Conservation (phyloP, 2,888 invertebrate species). For the Blastobasis lacticolella region DNA sequence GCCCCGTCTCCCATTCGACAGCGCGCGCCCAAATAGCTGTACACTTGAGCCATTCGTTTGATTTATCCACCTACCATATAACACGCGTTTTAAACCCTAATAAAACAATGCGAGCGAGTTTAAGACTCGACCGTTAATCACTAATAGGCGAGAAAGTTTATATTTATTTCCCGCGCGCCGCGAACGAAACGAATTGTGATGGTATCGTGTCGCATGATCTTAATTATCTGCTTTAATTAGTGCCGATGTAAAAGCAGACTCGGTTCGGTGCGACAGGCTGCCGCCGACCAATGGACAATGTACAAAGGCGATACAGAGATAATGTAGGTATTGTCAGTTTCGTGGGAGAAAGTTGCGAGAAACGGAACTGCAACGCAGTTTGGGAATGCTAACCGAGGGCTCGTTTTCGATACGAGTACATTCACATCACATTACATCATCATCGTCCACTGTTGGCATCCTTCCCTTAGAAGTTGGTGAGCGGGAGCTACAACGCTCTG, state of each 20-base stretch:
- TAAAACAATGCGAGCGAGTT: background rate
- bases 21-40: constrained; percentile 23
- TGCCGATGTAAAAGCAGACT: background rate
- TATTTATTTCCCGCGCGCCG: constrained; percentile 8
- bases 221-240: constrained; percentile 19
- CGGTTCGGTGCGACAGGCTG: background rate
- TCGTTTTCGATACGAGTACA: too few species aligned
- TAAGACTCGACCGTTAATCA: background rate
- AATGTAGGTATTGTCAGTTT: constrained; percentile 2
- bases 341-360: too few species aligned
- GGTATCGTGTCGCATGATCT: constrained; percentile 15
- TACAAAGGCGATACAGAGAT: constrained; percentile 7
- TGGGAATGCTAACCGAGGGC: too few species aligned
- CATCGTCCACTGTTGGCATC: too few species aligned
- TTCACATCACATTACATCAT: too few species aligned
- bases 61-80: constrained; percentile 21
- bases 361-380: too few species aligned
- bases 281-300: constrained; percentile 4
- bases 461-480: too few species aligned
- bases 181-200: constrained; percentile 6
- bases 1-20: constrained; percentile 22
- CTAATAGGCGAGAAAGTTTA: constrained; percentile 13
- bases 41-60: constrained; percentile 35
- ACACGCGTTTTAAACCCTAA: constrained; percentile 6
- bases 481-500: too few species aligned